Evolutionary conservation across 2,797 vertebrate species (phyloP), one percentile per base, ranked within the genome.

Genomic region (Girardinus metallicus): DNA sequence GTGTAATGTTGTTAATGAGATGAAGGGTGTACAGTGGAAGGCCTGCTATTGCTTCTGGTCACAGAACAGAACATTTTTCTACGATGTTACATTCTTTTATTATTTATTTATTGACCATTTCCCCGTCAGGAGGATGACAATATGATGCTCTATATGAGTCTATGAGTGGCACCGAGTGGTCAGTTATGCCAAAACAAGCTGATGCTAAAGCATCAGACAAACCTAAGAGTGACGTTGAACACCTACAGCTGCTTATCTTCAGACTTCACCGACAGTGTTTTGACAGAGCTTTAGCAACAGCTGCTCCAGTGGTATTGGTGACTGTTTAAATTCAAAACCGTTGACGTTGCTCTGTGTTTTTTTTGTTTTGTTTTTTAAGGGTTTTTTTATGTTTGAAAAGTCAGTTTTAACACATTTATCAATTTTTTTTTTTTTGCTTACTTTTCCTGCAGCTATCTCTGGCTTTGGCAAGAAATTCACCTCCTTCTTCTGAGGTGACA

Each of bases 401-500:
- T 66, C 64, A 3, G 21, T 23, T 66, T 66, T 66, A 72, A 26
- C 29, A 3, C 44, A 73, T 36, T 8, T 36, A 15, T 74, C 39
- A 18, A 73, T 55, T 46, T 51, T 31, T 85, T 8, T 46, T 8
- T 46, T 53, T 26, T 85, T 34, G 29, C 12, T 85, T 1, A 39
- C 57, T 39, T 82, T 60, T 80, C 60, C 36, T 79, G 6, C 92
- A 99, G 98, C 97, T 71, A 98, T 99, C 92, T 96, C 97, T 77
- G 98, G 98, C 89, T 98, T 99, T 79, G 98, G 98, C 95, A 99
- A 99, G 96, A 99, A 99, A 95, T 99, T 99, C 95, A 97, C 98
- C 94, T 99, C 98, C 9, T 96, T 99, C 87, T 99, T 97, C 97
- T 99, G 97, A 99, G 92, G 95, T 87, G 93, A 92, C 82, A 81